Percentiles rank a stretch among this genome's conserved stretches.
Conservation (phyloP, 1,140 invertebrate species). For the Schlechtendalia chinensis region DNA sequence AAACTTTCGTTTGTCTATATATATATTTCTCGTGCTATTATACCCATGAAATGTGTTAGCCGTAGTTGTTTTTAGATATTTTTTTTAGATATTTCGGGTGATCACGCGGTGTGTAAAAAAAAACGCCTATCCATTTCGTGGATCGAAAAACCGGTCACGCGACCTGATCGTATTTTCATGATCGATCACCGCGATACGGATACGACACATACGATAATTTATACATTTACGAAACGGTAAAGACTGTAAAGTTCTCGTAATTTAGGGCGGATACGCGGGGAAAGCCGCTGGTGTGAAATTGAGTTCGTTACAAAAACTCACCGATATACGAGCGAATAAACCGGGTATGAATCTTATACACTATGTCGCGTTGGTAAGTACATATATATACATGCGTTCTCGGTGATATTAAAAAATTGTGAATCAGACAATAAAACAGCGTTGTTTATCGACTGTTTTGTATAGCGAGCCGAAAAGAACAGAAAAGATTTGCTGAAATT, state of each 20-base stretch:
- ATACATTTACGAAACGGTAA: background rate
- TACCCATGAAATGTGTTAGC: too few relatives aligned
- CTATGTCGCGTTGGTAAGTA: slow-evolving; percentile 79
- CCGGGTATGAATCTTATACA: slow-evolving; percentile 96
- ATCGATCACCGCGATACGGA: too few relatives aligned
- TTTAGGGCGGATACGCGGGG: slow-evolving; percentile 92
- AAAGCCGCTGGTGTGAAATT: slow-evolving; percentile 95
- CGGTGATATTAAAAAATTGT: too few relatives aligned
- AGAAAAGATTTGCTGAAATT: slow-evolving; percentile 78
- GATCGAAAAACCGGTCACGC: too few relatives aligned
- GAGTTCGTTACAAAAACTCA: slow-evolving; percentile 89
- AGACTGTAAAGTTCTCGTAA: background rate
- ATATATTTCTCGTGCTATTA: too few relatives aligned
- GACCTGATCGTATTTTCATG: too few relatives aligned
- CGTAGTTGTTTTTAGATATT: too few relatives aligned
- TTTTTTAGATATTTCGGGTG: too few relatives aligned
- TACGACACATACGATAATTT: background rate
- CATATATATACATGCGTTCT: background rate
- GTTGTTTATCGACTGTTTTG: slow-evolving; percentile 31
- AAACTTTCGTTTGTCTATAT: too few relatives aligned
- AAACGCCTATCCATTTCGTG: too few relatives aligned
- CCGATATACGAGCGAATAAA: slow-evolving; percentile 93
- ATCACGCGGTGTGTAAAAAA: too few relatives aligned
- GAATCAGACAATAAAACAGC: too few relatives aligned
- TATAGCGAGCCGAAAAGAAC: slow-evolving; percentile 81